Percentiles rank a stretch among this genome's conserved stretches.
phyloP scores from a whole-genome alignment of 2,888 invertebrate genomes.

The Folsomia candida region DNA sequence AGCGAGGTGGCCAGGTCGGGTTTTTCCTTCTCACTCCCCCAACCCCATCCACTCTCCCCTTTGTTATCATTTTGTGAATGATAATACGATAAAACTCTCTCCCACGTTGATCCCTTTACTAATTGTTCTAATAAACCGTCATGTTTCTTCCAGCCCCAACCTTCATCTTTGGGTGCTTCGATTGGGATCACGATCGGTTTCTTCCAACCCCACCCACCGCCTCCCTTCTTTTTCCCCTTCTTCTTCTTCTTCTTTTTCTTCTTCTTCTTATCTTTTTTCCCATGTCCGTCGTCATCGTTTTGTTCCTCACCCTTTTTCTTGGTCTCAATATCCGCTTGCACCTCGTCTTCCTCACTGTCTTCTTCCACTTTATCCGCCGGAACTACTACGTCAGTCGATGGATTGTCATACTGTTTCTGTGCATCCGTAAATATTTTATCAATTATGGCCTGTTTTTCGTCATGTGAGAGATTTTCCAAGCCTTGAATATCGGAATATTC shows the following conservation, averaged over 20 bases:
- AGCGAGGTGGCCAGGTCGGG: background rate
- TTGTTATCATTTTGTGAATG: slow-evolving; percentile 22
- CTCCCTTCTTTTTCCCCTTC: slow-evolving; percentile 16
- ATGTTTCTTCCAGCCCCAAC: slow-evolving; percentile 23
- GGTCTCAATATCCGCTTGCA: background rate
- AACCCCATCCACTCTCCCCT: background rate
- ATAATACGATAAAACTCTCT: slow-evolving; percentile 33
- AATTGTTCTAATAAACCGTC: slow-evolving; percentile 36
- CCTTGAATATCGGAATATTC: slow-evolving; percentile 1
- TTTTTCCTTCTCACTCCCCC: background rate
- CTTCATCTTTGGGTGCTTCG: slow-evolving; percentile 15
- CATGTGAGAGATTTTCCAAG: background rate
- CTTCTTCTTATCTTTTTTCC: slow-evolving; percentile 17
- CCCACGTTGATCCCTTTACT: slow-evolving; percentile 38
- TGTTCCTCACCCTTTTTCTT: slow-evolving; percentile 9
- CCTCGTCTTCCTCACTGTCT: slow-evolving; percentile 8
- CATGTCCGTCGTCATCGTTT: slow-evolving; percentile 16
- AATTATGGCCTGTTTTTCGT: background rate
- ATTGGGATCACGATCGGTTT: background rate
- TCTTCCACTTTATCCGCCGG: background rate
- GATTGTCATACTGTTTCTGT: too few relatives aligned
- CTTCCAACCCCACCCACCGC: slow-evolving; percentile 28
- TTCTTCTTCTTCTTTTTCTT: slow-evolving; percentile 24
- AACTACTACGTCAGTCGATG: background rate
- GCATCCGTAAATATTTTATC: background rate